phyloP scores from a whole-genome alignment of 64 coral and sea anemone genomes.

The Astreopora myriophthalma region DNA sequence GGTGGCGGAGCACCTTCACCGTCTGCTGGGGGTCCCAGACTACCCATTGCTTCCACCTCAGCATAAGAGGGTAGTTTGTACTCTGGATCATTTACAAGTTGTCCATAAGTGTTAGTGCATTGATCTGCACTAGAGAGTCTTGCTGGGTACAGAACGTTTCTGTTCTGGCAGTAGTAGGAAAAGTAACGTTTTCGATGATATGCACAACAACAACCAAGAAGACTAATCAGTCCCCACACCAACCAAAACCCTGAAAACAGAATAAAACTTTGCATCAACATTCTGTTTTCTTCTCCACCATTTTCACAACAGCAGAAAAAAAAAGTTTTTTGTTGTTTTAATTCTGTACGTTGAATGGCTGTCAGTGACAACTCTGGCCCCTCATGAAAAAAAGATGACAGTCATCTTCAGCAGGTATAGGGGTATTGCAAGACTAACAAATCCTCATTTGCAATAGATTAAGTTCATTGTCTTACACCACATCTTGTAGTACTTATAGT shows the following conservation, averaged over 20 bases:
- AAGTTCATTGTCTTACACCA: too few relatives aligned
- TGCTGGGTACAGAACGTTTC: conserved; percentile 24
- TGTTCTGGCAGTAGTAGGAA: conserved; percentile 2
- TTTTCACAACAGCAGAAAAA: too few relatives aligned
- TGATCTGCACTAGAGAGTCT: not conserved
- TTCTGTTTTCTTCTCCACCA: too few relatives aligned
- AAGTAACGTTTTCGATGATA: conserved; percentile 28
- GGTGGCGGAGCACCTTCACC: conserved; percentile 54
- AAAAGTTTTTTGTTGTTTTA: too few relatives aligned
- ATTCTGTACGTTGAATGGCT: too few relatives aligned
- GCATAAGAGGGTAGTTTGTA: conserved; percentile 64
- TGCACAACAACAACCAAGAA: conserved; percentile 64
- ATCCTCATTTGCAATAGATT: too few relatives aligned
- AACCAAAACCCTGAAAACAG: conserved; percentile 58
- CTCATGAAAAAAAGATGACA: too few relatives aligned
- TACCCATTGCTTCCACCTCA: conserved; percentile 53
- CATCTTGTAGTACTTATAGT: conserved; percentile 62
- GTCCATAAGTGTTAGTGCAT: not conserved
- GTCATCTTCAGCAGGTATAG: too few relatives aligned
- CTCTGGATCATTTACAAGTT: not conserved
- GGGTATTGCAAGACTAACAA: too few relatives aligned
- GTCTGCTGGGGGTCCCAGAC: conserved; percentile 50
- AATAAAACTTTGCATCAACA: not conserved
- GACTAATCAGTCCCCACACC: conserved; percentile 24
- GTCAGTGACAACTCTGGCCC: too few relatives aligned